Evolutionary conservation across 2,113 vertebrate genomes (phyloP), one percentile per base, ranked within the genome.

Genomic region (Empidonax alnorum): DNA sequence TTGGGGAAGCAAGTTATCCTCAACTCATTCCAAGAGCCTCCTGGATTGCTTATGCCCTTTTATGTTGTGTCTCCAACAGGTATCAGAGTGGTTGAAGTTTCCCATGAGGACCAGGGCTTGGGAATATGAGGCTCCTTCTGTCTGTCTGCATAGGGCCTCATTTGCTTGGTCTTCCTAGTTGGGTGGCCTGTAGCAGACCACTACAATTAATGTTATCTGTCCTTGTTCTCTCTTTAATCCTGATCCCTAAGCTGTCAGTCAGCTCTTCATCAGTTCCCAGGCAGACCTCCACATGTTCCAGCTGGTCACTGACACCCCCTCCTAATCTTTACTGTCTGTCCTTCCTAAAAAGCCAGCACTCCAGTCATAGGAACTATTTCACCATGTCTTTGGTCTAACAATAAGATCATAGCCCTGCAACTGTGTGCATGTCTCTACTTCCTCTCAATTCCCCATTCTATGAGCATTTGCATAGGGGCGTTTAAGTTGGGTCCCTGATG

Each of bases 271-370:
- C 27, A 7, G 10, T 58, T 18, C 20, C 25, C 27, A 46, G 12
- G 28, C 0, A 0, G 37, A 39, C 13, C 4, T 62, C 15, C 49
- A 35, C 1, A 10, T 0, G 1, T 35, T 71, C 28, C 7, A 66
- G 24, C 9, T 65, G 44, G 37, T 67, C 27, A 33, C 2, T 74
- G 61, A 50, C 31, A 73, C 3, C 3, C 12, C 8, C 5, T 35
- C 49, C 31, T 58, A 44, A 28, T 80, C 44, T 33, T 74, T 33
- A 28, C 65, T 74, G 10, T 39, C 50, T 66, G 22, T n/a, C 19
- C 52, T 67, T 74, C 37, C 33, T 74, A 14, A 50, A 50, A 31
- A 50, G 12, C 37, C 33, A 33, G 7, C 33, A 24, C 10, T 59
- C 10, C 33, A 39, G 44, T 30, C 52, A 28, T 59, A 74, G 52